Base-by-base conservation (phyloP, 1,140 invertebrate genomes). In the Nasonia vitripennis region DNA sequence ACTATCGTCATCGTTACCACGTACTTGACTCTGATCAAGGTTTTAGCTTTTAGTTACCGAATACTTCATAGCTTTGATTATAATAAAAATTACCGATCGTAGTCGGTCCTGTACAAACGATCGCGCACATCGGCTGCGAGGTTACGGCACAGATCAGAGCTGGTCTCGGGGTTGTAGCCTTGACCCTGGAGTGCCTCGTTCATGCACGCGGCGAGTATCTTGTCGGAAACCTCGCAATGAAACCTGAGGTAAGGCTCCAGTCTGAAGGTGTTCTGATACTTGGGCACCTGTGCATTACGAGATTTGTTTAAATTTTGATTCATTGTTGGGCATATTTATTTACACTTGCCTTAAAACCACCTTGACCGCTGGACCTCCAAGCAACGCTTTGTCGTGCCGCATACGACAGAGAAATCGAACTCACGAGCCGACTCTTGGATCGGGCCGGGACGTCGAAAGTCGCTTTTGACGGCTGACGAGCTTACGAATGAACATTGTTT, bases 1-100 rank as follows among this genome's bases (percentile, higher is more conserved):
- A 95, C 94, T 48, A 95, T 95, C 1, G 91, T 94, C 6, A 95
- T 94, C 3, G 88, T 87, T 41, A 95, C 94, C 55, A 95, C 91
- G 80, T 95, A 91, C 88, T 95, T 94, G 89, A 95, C 95, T 70
- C 95, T 96, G 90, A 78, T 92, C 94, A 88, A 41, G 80, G 87
- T 37, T n/a, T 75, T 75, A 17, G 7, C n/a, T 31, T 37, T 3
- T 37, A 37, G 27, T 27, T 37, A 37, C 34, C 5, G 20, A 17
- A 17, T 55, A 27, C 14, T 14, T 51, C 67, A 23, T 17, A 48
- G 62, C 51, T 74, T 78, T 6, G 14, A 78, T 83, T 74, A 74
- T 75, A 45, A 82, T 11, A n/a, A 62, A 87, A 37, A 37, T 37
- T 87, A 91, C 90, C 91, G 83, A 78, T 89, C 87, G 48, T 86